Conservation (phyloP, 2,113 vertebrate genomes). For the Proteles cristata region DNA sequence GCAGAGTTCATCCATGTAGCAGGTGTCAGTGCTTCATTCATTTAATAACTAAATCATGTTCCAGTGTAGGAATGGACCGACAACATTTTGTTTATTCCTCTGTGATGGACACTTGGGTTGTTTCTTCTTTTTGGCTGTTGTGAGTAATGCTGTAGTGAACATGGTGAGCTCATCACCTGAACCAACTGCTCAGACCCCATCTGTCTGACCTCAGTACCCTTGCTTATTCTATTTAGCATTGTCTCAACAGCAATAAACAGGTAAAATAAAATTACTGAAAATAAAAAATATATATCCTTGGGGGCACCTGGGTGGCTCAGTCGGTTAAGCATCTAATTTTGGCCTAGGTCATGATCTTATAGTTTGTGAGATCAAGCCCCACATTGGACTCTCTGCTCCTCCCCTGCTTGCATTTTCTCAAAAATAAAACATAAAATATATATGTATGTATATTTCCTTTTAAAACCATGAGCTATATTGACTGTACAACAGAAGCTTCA, state of each 20-base stretch:
- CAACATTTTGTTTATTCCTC: background rate
- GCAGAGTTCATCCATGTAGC: background rate
- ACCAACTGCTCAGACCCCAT: background rate
- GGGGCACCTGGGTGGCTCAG: no score
- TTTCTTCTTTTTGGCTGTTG: background rate
- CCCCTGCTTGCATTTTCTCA: no score
- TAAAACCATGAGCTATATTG: background rate
- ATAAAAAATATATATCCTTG: background rate
- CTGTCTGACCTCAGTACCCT: background rate
- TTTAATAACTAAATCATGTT: background rate
- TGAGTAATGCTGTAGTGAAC: background rate
- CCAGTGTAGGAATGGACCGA: background rate
- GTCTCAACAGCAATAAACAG: background rate
- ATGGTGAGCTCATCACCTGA: background rate
- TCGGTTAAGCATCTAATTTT: no score
- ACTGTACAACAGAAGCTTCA: background rate
- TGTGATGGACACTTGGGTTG: background rate
- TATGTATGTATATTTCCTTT: background rate
- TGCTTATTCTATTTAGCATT: background rate
- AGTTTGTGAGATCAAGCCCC: no score
- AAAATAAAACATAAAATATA: no score
- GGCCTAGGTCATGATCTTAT: no score
- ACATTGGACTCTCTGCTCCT: no score
- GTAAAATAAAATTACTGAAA: background rate
- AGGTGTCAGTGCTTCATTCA: background rate